A percentile compares a stretch with the other conserved stretches of the same genome.
phyloP scores from a whole-genome alignment of 2,113 vertebrate species.

The Peromyscus polionotus region DNA sequence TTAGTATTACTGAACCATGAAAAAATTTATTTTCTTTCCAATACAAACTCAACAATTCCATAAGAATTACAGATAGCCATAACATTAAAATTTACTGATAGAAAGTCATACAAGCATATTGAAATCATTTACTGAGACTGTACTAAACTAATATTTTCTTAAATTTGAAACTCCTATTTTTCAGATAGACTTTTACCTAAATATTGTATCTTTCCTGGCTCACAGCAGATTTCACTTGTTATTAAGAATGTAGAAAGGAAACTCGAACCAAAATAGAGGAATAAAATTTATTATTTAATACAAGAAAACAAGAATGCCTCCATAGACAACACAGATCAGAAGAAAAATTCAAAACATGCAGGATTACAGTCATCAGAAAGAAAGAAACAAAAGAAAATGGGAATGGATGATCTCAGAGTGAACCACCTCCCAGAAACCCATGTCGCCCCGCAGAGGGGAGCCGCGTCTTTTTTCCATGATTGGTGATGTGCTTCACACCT shows the following conservation, averaged over 20 bases:
- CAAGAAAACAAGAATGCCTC: background rate
- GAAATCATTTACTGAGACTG: constrained; percentile 38
- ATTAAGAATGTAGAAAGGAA: background rate
- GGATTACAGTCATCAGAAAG: background rate
- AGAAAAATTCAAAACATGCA: background rate
- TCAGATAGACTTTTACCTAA: background rate
- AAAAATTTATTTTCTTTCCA: constrained; percentile 48
- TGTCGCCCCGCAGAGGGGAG: fast-evolving
- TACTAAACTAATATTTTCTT: constrained; percentile 3
- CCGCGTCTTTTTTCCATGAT: background rate
- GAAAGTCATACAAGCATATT: constrained; percentile 11
- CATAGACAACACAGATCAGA: background rate
- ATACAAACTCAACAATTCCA: background rate
- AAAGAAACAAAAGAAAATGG: background rate
- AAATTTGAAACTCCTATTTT: constrained; percentile 15
- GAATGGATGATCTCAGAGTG: background rate
- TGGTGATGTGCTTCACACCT: background rate
- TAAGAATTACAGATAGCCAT: background rate
- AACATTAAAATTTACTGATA: background rate
- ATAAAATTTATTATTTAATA: background rate
- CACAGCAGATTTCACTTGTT: background rate
- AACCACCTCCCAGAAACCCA: background rate
- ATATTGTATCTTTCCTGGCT: background rate
- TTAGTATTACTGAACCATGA: background rate
- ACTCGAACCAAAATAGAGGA: background rate